Percentiles rank a stretch among this genome's conserved stretches.
These are phyloP conservation scores for Cataglyphis albicans DNA, from an alignment of 2,888 invertebrate species.

Conservation along the genomic window DNA sequence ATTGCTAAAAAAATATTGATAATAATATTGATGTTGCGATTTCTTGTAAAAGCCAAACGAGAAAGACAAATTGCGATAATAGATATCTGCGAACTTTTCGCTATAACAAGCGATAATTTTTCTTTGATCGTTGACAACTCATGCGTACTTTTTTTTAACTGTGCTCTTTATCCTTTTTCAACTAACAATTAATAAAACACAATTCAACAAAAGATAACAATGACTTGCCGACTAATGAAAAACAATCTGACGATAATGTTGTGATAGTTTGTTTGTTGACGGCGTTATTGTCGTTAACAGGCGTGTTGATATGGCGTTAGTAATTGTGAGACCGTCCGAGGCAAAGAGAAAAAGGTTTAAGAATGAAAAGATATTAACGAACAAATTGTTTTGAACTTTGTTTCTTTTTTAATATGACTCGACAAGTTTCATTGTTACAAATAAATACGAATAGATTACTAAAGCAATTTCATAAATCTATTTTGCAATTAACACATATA, in stretches of 20 bases:
- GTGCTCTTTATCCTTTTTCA: background rate
- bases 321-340: background rate
- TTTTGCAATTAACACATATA: conserved; percentile 29
- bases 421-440: conserved; percentile 14
- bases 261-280: background rate
- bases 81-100: background rate
- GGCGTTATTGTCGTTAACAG: background rate
- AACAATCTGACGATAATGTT: background rate
- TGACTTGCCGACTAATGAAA: background rate
- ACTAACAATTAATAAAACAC: conserved; percentile 14
- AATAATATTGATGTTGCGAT: conserved; percentile 2
- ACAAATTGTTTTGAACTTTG: conserved; percentile 17
- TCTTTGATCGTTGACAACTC: background rate
- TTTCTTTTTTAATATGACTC: conserved; percentile 2
- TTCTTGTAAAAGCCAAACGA: background rate
- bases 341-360: background rate
- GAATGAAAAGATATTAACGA: conserved; percentile 15
- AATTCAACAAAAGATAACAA: background rate
- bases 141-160: background rate
- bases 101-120: background rate
- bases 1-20: background rate
- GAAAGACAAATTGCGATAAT: background rate
- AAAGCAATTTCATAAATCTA: background rate
- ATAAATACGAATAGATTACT: conserved; percentile 1
- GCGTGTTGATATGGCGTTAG: background rate